Base-by-base conservation (phyloP, 1,140 invertebrate species). In the Copidosoma floridanum region DNA sequence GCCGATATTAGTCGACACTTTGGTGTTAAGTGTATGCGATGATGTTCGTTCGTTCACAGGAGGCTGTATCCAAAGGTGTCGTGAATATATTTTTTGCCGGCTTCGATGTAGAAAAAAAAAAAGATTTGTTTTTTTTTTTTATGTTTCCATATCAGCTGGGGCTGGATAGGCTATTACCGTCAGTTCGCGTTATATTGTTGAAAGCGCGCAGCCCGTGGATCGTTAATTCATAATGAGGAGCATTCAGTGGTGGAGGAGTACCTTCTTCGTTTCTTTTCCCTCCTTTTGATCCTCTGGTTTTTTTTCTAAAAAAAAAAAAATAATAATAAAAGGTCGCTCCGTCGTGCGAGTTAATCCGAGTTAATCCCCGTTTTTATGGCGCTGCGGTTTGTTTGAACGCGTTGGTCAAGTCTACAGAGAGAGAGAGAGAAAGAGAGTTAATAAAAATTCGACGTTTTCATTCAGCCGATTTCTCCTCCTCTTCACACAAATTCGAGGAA, bases 201-300 rank as follows among this genome's bases (percentile, higher is more conserved):
- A n/a, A n/a, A 14, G 44, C 6, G 11, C 44, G 44, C 1, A 3
- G 26, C 48, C 35, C 11, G 21, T 24, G 18, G 56, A 18, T 53
- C 57, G 50, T 54, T 60, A 53, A 60, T 60, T 54, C 57, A 18
- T 60, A 60, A 60, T 54, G 57, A 60, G 41, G 29, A 18, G 48
- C 20, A 38, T n/a, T n/a, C n/a, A n/a, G n/a, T n/a, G n/a, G n/a
- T n/a, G n/a, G n/a, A n/a, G n/a, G n/a, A n/a, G n/a, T n/a, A n/a
- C n/a, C n/a, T n/a, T n/a, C n/a, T n/a, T n/a, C n/a, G n/a, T n/a
- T n/a, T n/a, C n/a, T n/a, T 29, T 29, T 35, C 10, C 21, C 11
- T 26, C 29, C 27, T 23, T 18, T 2, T 23, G n/a, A 14, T 43
- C 18, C 21, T 10, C 21, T 37, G 1, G 10, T 2, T 37, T 11